phyloP scores from a whole-genome alignment of 2,797 vertebrate species.

The Oreortyx pictus region DNA sequence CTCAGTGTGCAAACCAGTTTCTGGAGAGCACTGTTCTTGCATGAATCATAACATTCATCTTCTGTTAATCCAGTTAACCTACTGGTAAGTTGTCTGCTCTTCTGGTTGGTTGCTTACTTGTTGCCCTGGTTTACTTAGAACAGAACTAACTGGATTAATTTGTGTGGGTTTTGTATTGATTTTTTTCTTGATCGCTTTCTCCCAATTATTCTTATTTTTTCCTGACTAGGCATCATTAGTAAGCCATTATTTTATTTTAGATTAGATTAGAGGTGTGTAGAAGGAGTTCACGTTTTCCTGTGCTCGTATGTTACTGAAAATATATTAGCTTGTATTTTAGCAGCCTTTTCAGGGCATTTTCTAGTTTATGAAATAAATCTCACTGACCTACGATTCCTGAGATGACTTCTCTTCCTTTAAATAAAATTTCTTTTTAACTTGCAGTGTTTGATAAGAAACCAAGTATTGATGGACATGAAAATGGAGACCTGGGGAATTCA shows the following conservation, averaged over 20 bases:
- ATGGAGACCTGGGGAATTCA: conserved; percentile 85
- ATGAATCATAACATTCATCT: conserved; percentile 4
- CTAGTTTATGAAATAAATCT: neutral
- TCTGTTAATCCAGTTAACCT: conserved; percentile 38
- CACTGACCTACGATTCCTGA: neutral
- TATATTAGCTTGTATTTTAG: neutral
- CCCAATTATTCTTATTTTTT: neutral
- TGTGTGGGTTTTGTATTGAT: rapidly evolving
- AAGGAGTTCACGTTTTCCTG: neutral
- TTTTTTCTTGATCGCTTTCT: neutral
- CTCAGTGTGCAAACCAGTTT: neutral
- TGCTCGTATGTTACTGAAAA: neutral
- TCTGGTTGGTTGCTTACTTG: neutral
- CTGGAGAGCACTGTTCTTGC: neutral
- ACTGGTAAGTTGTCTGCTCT: neutral
- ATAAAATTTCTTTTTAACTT: conserved; percentile 36
- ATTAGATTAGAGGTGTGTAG: neutral
- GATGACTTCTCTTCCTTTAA: neutral
- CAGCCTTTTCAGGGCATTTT: neutral
- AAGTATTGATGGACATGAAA: conserved; percentile 86
- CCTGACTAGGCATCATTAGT: neutral
- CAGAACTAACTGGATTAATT: neutral
- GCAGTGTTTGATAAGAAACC: conserved; percentile 91
- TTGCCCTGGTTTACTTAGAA: conserved; percentile 27
- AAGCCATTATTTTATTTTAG: neutral